Conservation (phyloP, 2,888 invertebrate species). For the Nesidiocoris tenuis region DNA sequence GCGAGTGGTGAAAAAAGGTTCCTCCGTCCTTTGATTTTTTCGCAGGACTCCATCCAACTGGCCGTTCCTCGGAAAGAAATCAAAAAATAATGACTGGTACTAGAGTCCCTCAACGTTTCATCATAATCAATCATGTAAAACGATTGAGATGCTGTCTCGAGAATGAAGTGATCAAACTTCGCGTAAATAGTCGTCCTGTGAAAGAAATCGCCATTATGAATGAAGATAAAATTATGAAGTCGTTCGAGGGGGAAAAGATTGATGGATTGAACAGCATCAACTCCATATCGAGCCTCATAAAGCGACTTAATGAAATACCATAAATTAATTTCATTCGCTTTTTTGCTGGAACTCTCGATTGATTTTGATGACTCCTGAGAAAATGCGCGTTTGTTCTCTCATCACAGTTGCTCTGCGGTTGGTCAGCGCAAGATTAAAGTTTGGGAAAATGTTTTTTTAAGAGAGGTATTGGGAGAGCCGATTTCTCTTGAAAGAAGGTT, state of each 20-base stretch:
- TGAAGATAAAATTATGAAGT: too few species aligned
- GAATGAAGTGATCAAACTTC: neutral
- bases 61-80: too few species aligned
- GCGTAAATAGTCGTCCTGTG: neutral
- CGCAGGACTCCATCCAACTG: too few species aligned
- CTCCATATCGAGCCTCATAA: too few species aligned
- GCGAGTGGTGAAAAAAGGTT: neutral
- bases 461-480: too few species aligned
- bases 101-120: neutral
- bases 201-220: too few species aligned
- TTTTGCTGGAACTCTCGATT: neutral
- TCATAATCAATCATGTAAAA: neutral
- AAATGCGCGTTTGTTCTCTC: neutral
- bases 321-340: neutral
- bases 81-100: neutral
- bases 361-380: neutral
- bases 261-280: too few species aligned
- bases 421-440: neutral
- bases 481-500: too few species aligned
- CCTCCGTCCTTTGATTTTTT: neutral
- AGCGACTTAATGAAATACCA: neutral
- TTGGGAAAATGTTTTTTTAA: conserved; percentile 4
- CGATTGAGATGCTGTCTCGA: neutral
- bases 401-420: too few species aligned
- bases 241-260: too few species aligned